phyloP scores from a whole-genome alignment of 2,888 invertebrate species.

The Drosophila diplacantha region DNA sequence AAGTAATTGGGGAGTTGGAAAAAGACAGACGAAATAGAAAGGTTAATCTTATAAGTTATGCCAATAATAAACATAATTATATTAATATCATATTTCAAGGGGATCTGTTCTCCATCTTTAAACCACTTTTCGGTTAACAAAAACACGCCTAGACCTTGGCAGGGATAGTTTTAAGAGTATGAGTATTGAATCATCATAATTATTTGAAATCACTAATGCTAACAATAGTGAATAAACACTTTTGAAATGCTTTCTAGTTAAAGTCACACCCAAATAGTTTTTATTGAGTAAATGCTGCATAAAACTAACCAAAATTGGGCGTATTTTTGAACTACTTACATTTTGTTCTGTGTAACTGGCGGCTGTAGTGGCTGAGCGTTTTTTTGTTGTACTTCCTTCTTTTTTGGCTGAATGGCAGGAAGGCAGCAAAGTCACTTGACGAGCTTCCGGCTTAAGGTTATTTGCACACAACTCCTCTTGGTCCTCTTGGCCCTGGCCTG shows the following conservation, averaged over 20 bases:
- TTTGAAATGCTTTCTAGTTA: too few species aligned
- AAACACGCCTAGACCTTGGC: background rate
- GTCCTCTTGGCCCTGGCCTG: background rate
- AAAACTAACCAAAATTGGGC: too few species aligned
- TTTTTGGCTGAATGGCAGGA: conserved; percentile 17
- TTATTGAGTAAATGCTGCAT: too few species aligned
- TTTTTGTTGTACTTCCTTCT: background rate
- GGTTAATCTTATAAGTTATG: too few species aligned
- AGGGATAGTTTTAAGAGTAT: background rate
- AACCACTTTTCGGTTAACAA: background rate
- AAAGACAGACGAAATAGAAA: too few species aligned
- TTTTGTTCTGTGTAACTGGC: background rate
- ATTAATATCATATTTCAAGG: too few species aligned
- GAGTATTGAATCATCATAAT: background rate
- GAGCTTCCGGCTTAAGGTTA: conserved; percentile 68
- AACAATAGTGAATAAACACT: too few species aligned
- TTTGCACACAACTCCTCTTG: conserved; percentile 51
- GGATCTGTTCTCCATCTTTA: too few species aligned
- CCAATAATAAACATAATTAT: too few species aligned
- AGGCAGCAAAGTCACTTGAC: conserved; percentile 63
- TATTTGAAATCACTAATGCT: background rate
- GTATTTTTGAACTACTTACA: background rate
- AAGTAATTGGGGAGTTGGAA: background rate
- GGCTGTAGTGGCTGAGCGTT: conserved; percentile 4
- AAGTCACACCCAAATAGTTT: too few species aligned